Conservation (phyloP, 2,113 vertebrate genomes). For the Pitta sordida region DNA sequence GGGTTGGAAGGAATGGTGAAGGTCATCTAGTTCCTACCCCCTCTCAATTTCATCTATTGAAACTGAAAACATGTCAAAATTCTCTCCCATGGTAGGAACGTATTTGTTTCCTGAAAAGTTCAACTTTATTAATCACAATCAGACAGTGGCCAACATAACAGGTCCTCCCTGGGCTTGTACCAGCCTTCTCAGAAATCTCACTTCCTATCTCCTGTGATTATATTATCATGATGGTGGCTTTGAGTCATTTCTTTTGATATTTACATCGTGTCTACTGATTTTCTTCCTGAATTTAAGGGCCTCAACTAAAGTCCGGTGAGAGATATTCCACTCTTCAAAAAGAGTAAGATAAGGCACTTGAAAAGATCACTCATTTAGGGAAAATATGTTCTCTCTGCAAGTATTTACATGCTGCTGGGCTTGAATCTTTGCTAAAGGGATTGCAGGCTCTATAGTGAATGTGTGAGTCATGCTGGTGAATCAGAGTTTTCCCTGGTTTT, state of each 20-base stretch:
- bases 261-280: neutral
- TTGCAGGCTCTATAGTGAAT: constrained; percentile 14
- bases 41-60: neutral
- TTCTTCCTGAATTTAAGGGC: neutral
- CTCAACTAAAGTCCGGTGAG: neutral
- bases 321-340: neutral
- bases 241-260: constrained; percentile 1
- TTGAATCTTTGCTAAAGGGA: constrained; percentile 19
- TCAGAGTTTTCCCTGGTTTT: constrained; percentile 62
- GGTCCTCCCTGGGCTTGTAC: neutral
- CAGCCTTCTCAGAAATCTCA: constrained; percentile 22
- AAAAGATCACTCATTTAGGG: constrained; percentile 24
- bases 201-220: neutral
- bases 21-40: neutral
- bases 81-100: neutral
- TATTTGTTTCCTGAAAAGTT: constrained; percentile 14
- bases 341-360: constrained; percentile 28
- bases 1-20: neutral
- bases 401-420: constrained; percentile 50
- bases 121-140: neutral
- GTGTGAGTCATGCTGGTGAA: constrained; percentile 72
- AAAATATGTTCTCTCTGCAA: constrained; percentile 49
- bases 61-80: neutral
- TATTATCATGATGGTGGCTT: neutral
- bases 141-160: neutral